Percentiles rank a stretch among this genome's conserved stretches.
phyloP scores from a whole-genome alignment of 92 coral and sea anemone genomes.

The Zoanthus sociatus region DNA sequence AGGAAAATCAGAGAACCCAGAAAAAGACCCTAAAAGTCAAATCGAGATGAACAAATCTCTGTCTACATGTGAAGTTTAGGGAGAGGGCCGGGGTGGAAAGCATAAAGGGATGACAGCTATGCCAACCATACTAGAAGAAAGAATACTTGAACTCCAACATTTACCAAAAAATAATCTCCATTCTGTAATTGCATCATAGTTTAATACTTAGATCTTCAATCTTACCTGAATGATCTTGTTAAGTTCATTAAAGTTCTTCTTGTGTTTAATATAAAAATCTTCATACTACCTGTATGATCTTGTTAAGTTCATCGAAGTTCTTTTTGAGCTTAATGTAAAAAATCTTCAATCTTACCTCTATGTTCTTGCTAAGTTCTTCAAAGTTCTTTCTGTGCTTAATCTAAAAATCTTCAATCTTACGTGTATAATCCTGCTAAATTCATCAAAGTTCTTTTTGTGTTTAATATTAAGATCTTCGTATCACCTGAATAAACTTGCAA shows the following conservation, averaged over 20 bases:
- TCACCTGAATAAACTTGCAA: conserved; percentile 91
- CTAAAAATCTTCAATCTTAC: background rate
- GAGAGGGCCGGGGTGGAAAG: too few relatives aligned
- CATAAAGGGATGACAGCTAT: too few relatives aligned
- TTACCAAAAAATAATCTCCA: too few relatives aligned
- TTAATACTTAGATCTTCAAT: conserved; percentile 3
- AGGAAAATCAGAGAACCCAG: too few relatives aligned
- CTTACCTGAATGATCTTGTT: conserved; percentile 41
- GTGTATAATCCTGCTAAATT: conserved; percentile 60
- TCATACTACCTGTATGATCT: background rate
- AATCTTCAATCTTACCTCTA: background rate
- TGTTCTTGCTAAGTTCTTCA: conserved; percentile 83
- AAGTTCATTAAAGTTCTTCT: conserved; percentile 90
- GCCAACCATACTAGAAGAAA: too few relatives aligned
- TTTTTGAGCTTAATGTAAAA: conserved; percentile 74
- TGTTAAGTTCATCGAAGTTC: conserved; percentile 93
- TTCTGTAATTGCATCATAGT: too few relatives aligned
- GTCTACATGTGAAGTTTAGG: too few relatives aligned
- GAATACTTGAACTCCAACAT: too few relatives aligned
- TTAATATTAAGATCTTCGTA: conserved; percentile 39
- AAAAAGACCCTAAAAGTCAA: too few relatives aligned
- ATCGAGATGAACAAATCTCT: too few relatives aligned
- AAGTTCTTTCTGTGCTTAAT: conserved; percentile 88
- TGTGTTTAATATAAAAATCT: conserved; percentile 66
- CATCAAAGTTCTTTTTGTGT: conserved; percentile 94